Evolutionary conservation across 1,140 invertebrate species (phyloP), one percentile per base, ranked within the genome.

Genomic region (Drosophila nigrodunni): DNA sequence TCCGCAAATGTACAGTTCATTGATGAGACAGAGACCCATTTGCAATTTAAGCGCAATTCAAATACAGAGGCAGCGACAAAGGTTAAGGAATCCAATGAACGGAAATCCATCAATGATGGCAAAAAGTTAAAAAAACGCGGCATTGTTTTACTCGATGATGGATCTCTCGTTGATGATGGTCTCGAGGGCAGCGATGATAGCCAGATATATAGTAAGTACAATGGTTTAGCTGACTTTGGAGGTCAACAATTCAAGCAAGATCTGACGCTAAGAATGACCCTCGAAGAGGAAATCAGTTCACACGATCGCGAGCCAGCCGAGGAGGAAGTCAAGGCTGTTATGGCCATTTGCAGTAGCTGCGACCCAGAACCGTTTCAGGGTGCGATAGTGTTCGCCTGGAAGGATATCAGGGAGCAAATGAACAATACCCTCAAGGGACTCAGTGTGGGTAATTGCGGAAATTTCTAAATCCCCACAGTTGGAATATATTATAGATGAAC

Each of bases 221-320:
- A 95, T 7, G 95, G 96, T 7, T 91, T 96, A 11, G 94, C 95
- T 4, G 95, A 94, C 55, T 95, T 96, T n/a, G 95, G 95, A 0
- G 93, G 94, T 5, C 94, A 95, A 52, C 80, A 91, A 30, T 92
- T 92, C 13, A 92, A 93, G 35, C 79, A 91, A 30, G 85, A 92
- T 37, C 62, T 93, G 5, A 82, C 62, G 0, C 30, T 72, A 0
- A 82, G 76, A 52, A 90, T 86, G 78, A 89, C 78, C 10, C 59
- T 92, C 15, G 78, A 92, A 76, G 81, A 93, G 92, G 86, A 92
- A 62, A 89, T 93, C 52, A 87, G 94, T 91, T 93, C 94, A 44
- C 94, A 96, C 35, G 96, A 96, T 77, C 93, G 95, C n/a, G 96
- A 97, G 76, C 96, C 96, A 0, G 96, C 96, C 0, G 96, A 97